Evolutionary conservation across 2,888 invertebrate species (phyloP), one percentile per base, ranked within the genome.

Genomic region (Tetragnatha montana): DNA sequence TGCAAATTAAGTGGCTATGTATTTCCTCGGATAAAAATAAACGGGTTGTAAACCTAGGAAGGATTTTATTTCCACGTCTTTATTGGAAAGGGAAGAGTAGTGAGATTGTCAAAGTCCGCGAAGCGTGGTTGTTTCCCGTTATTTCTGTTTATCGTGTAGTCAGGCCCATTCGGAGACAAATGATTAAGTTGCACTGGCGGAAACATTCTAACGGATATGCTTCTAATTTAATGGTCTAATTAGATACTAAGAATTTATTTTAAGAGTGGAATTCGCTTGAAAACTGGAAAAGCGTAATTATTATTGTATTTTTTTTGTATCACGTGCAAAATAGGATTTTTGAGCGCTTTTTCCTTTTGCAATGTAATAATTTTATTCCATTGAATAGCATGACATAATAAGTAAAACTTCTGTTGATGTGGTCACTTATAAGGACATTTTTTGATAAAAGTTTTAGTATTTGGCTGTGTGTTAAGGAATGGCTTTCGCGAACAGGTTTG

Each of bases 1-100:
- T 73, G 17, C 73, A 71, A 47, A 35, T 49, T 8, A 60, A 6
- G 76, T 7, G 35, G 22, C 12, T 82, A 21, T 49, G 47, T 4
- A 10, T 74, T 82, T 82, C 82, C 82, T 73, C 21, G 74, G 73
- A 60, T n/a, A 74, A 82, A 82, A 82, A 82, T 82, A 82, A 51
- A 35, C 74, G 6, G n/a, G 1, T 35, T 17, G 70, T 19, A 17
- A 51, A 8, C n/a, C 51, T 82, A 74, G 82, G 60, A 82, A 82
- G 60, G 22, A 74, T 19, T 82, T 74, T 3, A 17, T 60, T 82
- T 82, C 82, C 82, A 82, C 22, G 21, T 22, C 1, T 76, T 76
- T 8, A 78, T 17, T 3, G 12, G 60, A 60, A 60, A 35, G 4
- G 35, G 35, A 60, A 60, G 17, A 12, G 60, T 60, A 60, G 17